Percentiles rank a stretch among this genome's conserved stretches.
Conservation (phyloP, 2,113 vertebrate genomes). For the Pipra filicauda region DNA sequence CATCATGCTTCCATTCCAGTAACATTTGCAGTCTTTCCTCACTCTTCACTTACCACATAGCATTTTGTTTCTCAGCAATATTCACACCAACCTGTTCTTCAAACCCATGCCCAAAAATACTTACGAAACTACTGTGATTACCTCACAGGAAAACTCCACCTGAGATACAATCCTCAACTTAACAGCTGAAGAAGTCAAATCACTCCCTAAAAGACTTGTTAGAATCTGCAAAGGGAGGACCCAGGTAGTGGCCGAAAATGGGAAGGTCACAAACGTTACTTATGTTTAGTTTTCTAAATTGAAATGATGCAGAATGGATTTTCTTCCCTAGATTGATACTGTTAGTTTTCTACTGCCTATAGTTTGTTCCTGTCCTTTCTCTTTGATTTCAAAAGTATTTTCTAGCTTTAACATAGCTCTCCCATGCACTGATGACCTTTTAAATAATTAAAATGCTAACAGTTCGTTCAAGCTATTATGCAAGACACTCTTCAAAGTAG, state of each 20-base stretch:
- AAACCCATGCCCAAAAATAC: background rate
- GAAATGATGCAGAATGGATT: background rate
- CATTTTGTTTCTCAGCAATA: background rate
- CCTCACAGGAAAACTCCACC: background rate
- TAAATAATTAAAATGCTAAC: constrained; percentile 44
- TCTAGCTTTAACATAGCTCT: background rate
- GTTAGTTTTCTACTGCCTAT: background rate
- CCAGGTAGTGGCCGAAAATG: background rate
- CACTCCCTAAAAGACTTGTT: background rate
- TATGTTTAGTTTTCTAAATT: background rate
- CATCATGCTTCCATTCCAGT: background rate
- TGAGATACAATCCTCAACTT: background rate
- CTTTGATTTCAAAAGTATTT: background rate
- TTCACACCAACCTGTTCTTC: background rate
- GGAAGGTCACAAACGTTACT: background rate
- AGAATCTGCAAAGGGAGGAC: background rate
- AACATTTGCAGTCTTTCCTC: background rate
- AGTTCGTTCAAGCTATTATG: constrained; percentile 13
- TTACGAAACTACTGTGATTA: fast-evolving
- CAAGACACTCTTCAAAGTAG: constrained; percentile 6
- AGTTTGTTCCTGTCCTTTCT: background rate
- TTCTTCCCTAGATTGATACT: background rate
- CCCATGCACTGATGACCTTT: constrained; percentile 25
- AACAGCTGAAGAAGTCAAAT: background rate
- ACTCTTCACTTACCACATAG: background rate